A percentile compares a stretch with the other conserved stretches of the same genome.
Evolutionary conservation across 1,140 invertebrate genomes (phyloP).

Genomic region (Zaprionus gabonicus): DNA sequence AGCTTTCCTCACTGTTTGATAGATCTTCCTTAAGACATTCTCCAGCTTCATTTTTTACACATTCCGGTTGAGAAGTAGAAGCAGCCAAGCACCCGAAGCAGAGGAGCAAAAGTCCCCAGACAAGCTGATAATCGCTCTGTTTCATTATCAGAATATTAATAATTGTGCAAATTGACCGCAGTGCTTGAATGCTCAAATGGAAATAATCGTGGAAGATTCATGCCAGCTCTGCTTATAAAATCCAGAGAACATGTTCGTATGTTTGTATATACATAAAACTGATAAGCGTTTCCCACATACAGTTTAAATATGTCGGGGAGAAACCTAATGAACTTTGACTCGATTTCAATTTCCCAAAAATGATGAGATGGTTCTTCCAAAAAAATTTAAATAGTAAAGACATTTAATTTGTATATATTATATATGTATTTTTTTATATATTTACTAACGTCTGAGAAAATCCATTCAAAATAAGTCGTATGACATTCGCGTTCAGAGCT

Average conservation of each 20-base stretch:
- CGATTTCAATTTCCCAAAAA: too few species aligned
- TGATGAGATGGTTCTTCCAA: too few species aligned
- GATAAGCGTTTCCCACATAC: too few species aligned
- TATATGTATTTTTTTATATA: too few species aligned
- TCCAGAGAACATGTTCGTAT: too few species aligned
- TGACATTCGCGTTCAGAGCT: too few species aligned
- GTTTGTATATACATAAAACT: neutral
- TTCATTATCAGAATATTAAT: neutral
- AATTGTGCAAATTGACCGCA: neutral
- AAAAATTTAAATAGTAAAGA: too few species aligned
- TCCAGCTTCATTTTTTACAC: neutral
- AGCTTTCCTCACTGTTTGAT: neutral
- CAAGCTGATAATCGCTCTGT: neutral
- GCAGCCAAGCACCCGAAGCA: neutral
- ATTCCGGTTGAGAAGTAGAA: neutral
- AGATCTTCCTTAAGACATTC: neutral
- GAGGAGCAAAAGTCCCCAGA: neutral
- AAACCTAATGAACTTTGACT: too few species aligned
- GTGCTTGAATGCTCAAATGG: neutral
- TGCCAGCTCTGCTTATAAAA: neutral
- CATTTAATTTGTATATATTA: too few species aligned
- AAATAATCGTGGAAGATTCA: neutral
- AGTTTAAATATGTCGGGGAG: too few species aligned
- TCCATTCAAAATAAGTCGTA: too few species aligned
- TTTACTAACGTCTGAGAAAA: too few species aligned